Evolutionary conservation across 2,888 invertebrate species (phyloP), one percentile per base, ranked within the genome.

Genomic region (Exephanes ischioxanthus): DNA sequence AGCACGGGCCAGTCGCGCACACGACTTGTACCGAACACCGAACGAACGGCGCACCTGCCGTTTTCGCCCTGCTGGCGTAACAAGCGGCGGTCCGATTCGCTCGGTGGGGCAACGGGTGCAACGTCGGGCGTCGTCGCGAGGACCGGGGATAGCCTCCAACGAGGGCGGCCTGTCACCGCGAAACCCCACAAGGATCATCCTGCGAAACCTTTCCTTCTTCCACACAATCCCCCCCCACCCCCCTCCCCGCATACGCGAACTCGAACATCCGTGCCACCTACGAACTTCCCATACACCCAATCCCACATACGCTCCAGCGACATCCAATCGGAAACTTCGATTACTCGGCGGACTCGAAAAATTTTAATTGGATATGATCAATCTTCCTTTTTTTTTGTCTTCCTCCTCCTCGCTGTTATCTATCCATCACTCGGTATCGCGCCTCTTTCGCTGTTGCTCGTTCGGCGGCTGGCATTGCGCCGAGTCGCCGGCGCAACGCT

Each of bases 131-230:
- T 85, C 85, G 85, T 85, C 85, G 85, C 80, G 53, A 53, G 26
- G 33, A 63, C 51, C 14, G 19, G 33, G 30, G 63, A 37, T 30
- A 26, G 19, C 55, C 55, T 41, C 53, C 67, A 76, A 71, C 76
- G 82, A 79, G 85, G 81, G 82, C 79, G 63, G 68, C 78, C 78
- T 80, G 85, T 85, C 83, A 83, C 83, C 83, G 83, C 85, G 85
- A 85, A 85, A 85, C 83, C 83, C 85, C 85, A 85, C 85, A 83
- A 83, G 85, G 85, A 83, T 83, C 82, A 68, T 68, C 85, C 85
- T 80, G 53, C 82, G 75, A 67, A 72, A 67, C 68, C 67, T 58
- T 53, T 51, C 53, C 55, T 37, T 41, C 58, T 55, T 55, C 72
- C 68, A 51, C 45, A 68, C 48, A 16, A 1, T 33, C 6, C 5